phyloP scores from a whole-genome alignment of 2,888 invertebrate genomes.

The Ceraclea dissimilis region DNA sequence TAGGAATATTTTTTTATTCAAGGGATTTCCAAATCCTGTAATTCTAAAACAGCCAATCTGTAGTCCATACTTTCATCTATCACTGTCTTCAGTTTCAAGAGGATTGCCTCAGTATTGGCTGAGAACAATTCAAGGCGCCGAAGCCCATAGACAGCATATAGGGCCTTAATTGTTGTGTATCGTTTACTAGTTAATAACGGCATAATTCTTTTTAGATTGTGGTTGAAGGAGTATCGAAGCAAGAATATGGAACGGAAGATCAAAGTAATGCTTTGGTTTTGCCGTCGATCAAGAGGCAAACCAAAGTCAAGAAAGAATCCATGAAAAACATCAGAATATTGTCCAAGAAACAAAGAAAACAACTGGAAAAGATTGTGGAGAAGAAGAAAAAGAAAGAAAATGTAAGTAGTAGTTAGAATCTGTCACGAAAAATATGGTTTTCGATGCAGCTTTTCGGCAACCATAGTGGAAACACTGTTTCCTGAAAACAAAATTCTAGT shows the following conservation, averaged over 20 bases:
- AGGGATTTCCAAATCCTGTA: too few relatives aligned
- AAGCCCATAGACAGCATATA: too few relatives aligned
- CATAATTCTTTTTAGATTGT: slow-evolving; percentile 56
- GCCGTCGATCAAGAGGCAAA: slow-evolving; percentile 74
- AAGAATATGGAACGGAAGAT: slow-evolving; percentile 57
- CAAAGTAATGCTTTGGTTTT: slow-evolving; percentile 71
- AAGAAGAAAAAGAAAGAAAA: slow-evolving; percentile 84
- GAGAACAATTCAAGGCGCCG: too few relatives aligned
- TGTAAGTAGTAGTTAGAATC: slow-evolving; percentile 57
- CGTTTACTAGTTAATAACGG: too few relatives aligned
- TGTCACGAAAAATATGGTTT: too few relatives aligned
- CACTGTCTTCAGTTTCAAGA: too few relatives aligned
- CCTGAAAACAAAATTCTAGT: too few relatives aligned
- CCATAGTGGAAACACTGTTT: not conserved
- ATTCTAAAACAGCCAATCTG: too few relatives aligned
- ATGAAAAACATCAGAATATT: slow-evolving; percentile 57
- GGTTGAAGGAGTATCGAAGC: slow-evolving; percentile 49
- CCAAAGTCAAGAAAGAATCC: slow-evolving; percentile 55
- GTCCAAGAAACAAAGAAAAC: slow-evolving; percentile 82
- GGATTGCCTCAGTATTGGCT: too few relatives aligned
- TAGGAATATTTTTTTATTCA: too few relatives aligned
- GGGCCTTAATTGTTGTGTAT: not conserved
- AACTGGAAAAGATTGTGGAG: slow-evolving; percentile 78
- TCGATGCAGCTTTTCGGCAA: too few relatives aligned
- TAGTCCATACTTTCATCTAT: too few relatives aligned